These are phyloP conservation scores for Chaetops frenatus DNA, from an alignment of 2,113 vertebrate genomes.

Conservation along the genomic window DNA sequence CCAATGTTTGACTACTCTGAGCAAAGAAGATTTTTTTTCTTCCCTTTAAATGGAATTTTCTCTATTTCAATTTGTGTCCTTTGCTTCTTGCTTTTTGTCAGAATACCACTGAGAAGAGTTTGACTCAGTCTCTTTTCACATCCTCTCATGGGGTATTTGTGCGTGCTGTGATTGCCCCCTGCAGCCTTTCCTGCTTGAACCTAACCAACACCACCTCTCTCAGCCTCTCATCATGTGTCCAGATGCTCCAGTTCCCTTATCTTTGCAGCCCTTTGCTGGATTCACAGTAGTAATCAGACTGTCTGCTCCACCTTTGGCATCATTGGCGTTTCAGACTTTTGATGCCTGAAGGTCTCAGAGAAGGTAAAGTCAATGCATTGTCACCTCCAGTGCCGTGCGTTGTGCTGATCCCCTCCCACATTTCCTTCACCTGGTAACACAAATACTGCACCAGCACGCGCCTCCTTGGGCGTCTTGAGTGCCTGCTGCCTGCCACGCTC, in stretches of 20 bases:
- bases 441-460: neutral
- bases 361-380: neutral
- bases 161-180: too few species aligned
- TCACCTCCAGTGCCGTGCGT: rapidly evolving
- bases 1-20: neutral
- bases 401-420: neutral
- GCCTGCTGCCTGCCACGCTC: neutral
- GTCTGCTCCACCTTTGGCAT: neutral
- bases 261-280: neutral
- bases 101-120: neutral
- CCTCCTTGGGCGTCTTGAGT: neutral
- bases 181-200: neutral
- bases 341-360: neutral
- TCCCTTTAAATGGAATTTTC: neutral
- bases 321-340: neutral
- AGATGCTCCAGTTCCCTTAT: neutral
- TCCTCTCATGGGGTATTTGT: neutral
- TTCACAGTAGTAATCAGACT: neutral
- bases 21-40: neutral
- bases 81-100: neutral
- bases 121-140: neutral
- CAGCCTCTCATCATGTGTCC: rapidly evolving
- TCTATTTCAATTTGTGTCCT: neutral
- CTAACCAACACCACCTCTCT: neutral
- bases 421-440: neutral